Conservation (phyloP, 1,140 invertebrate species). For the Rhagoletis pomonella region DNA sequence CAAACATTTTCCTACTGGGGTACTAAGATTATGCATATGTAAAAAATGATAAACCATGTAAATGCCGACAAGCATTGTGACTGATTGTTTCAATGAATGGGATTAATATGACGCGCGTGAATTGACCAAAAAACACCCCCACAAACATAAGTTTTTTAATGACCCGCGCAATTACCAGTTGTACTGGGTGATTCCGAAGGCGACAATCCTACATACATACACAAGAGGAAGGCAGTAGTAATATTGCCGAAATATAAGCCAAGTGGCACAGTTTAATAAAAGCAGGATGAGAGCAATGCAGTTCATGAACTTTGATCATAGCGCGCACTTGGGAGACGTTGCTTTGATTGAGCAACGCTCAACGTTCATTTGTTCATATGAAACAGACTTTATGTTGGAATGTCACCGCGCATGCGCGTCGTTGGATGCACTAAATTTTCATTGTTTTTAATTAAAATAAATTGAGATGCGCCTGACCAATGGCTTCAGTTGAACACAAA, state of each 20-base stretch:
- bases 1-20: too few species aligned
- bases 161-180: conserved; percentile 30
- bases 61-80: conserved; percentile 45
- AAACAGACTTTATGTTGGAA: not conserved
- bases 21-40: too few species aligned
- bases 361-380: not conserved
- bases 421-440: conserved; percentile 53
- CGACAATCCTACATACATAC: not conserved
- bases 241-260: not conserved
- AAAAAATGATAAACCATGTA: too few species aligned
- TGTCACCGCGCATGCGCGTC: not conserved
- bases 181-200: conserved; percentile 29
- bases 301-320: conserved; percentile 48
- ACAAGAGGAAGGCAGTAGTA: not conserved
- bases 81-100: conserved; percentile 50
- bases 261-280: conserved; percentile 33
- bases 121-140: conserved; percentile 45
- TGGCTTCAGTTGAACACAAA: conserved; percentile 20
- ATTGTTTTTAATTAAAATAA: conserved; percentile 59
- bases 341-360: conserved; percentile 41
- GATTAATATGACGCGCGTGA: conserved; percentile 44
- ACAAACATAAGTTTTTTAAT: conserved; percentile 20
- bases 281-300: not conserved
- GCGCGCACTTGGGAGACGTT: not conserved
- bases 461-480: conserved; percentile 55